phyloP scores from a whole-genome alignment of 2,797 vertebrate species.

The Ambastaia sidthimunki region DNA sequence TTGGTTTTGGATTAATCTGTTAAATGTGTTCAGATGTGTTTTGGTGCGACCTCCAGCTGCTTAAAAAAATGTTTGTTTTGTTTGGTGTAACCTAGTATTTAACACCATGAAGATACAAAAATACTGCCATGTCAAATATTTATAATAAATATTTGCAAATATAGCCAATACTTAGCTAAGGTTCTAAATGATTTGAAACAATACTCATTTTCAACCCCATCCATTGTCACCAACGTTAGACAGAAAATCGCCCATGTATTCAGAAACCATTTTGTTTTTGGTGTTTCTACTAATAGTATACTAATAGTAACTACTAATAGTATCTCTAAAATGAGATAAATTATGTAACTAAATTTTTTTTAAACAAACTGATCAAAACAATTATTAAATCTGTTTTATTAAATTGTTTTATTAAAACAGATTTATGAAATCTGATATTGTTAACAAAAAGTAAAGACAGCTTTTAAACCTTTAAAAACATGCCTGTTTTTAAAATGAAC shows the following conservation, averaged over 20 bases:
- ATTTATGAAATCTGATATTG: too few species aligned
- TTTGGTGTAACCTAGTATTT: neutral
- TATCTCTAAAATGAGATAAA: too few species aligned
- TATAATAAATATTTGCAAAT: neutral
- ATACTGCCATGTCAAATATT: neutral
- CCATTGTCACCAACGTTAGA: neutral
- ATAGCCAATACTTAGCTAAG: neutral
- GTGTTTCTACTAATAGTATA: too few species aligned
- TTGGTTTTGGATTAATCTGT: neutral
- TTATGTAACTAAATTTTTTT: too few species aligned
- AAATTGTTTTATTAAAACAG: too few species aligned
- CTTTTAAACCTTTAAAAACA: too few species aligned
- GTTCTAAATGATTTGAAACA: neutral
- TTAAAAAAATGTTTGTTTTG: neutral
- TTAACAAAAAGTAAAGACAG: too few species aligned
- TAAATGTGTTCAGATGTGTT: conserved; percentile 1
- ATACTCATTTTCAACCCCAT: neutral
- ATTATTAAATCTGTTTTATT: too few species aligned
- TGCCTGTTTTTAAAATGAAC: too few species aligned
- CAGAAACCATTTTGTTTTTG: neutral
- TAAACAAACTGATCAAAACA: too few species aligned
- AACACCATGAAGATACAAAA: neutral
- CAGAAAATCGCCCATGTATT: neutral
- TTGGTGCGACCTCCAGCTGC: neutral
- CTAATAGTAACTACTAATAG: too few species aligned